A percentile compares a stretch with the other conserved stretches of the same genome.
Evolutionary conservation across 1,140 invertebrate species (phyloP).

Genomic region (Drosophila parvula): DNA sequence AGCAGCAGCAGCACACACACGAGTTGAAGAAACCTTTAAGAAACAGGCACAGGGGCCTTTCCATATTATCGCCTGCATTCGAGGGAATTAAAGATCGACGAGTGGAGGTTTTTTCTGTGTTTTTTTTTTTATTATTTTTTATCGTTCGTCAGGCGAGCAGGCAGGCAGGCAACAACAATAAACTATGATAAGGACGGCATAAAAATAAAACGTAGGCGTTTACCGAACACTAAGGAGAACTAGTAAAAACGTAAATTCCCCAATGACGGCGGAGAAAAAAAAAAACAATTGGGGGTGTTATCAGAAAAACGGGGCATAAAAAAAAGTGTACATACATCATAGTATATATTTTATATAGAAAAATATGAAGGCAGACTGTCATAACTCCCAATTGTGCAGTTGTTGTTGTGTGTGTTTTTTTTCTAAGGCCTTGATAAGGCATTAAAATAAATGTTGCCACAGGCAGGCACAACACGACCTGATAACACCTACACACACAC

Average conservation of each 20-base stretch:
- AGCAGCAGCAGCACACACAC: neutral
- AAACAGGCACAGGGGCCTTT: neutral
- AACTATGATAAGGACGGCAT: slow-evolving; percentile 78
- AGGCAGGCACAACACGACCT: slow-evolving; percentile 53
- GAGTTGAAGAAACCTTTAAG: slow-evolving; percentile 22
- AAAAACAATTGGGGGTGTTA: slow-evolving; percentile 57
- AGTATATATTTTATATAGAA: slow-evolving; percentile 7
- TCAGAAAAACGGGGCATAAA: slow-evolving; percentile 21
- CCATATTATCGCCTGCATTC: slow-evolving; percentile 12
- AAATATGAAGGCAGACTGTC: slow-evolving; percentile 40
- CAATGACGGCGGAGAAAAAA: slow-evolving; percentile 51
- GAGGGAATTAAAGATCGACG: slow-evolving; percentile 8
- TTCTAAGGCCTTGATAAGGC: slow-evolving; percentile 70
- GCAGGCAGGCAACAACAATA: slow-evolving; percentile 41
- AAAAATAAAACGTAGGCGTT: slow-evolving; percentile 81
- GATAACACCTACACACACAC: slow-evolving; percentile 66
- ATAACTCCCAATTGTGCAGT: slow-evolving; percentile 83
- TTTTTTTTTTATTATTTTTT: slow-evolving; percentile 16
- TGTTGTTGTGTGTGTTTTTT: slow-evolving; percentile 48
- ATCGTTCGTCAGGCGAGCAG: slow-evolving; percentile 23
- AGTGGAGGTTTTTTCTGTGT: slow-evolving; percentile 7
- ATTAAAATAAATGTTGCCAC: slow-evolving; percentile 81
- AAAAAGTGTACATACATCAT: slow-evolving; percentile 8
- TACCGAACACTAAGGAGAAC: slow-evolving; percentile 54
- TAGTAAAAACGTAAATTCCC: slow-evolving; percentile 57